Evolutionary conservation across 2,113 vertebrate genomes (phyloP).

Genomic region (Lathamus discolor): DNA sequence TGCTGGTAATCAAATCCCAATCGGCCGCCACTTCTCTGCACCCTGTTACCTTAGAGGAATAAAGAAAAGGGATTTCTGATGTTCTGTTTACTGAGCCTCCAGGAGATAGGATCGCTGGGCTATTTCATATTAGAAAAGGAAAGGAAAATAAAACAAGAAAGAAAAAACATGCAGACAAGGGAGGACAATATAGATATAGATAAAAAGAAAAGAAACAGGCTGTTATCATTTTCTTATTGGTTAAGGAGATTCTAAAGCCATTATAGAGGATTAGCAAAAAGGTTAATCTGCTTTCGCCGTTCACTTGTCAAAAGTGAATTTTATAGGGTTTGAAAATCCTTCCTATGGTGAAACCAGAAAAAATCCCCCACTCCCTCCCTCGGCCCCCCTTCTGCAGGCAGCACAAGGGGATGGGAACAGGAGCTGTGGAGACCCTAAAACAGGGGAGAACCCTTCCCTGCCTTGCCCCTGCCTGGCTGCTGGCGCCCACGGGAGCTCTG

Average conservation of each 20-base stretch:
- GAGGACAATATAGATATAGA: conserved; percentile 64
- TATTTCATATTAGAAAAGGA: conserved; percentile 74
- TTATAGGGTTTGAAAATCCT: conserved; percentile 61
- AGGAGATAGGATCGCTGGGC: conserved; percentile 80
- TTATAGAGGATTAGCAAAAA: conserved; percentile 87
- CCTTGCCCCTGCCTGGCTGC: not conserved
- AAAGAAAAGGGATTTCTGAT: conserved; percentile 84
- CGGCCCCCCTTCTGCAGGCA: not conserved
- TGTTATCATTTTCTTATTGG: conserved; percentile 77
- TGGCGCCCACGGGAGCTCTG: not conserved
- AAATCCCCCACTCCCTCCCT: not conserved
- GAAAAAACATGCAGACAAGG: conserved; percentile 43
- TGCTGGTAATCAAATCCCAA: conserved; percentile 83
- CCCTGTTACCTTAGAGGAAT: conserved; percentile 76
- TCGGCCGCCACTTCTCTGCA: conserved; percentile 83
- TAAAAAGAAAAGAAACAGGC: conserved; percentile 73
- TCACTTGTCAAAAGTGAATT: conserved; percentile 76
- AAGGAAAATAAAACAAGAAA: conserved; percentile 62
- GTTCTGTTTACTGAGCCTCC: conserved; percentile 78
- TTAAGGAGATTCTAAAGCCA: conserved; percentile 85
- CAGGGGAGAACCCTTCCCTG: not conserved
- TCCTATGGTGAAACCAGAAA: conserved; percentile 11
- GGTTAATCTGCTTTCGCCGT: conserved; percentile 82
- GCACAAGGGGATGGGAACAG: not conserved
- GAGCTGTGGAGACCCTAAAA: not conserved